Evolutionary conservation across 2,113 vertebrate genomes (phyloP), one percentile per base, ranked within the genome.

Genomic region (Motacilla tschutschensis): DNA sequence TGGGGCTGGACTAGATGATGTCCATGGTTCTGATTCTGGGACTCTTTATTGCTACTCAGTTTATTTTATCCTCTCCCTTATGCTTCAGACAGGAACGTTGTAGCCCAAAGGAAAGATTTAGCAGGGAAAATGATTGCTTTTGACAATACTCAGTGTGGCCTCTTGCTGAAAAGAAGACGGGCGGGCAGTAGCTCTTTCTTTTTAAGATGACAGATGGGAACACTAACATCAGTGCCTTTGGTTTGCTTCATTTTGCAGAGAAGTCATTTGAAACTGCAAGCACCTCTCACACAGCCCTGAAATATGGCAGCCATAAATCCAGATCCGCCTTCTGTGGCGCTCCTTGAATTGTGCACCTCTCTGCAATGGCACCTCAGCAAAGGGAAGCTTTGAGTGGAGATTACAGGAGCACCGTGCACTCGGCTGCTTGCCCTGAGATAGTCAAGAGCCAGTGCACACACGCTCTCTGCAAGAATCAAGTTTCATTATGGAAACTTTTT

Each of bases 281-380:
- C 64, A 64, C 24, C 47, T 88, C 80, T 92, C 60, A 72, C 47
- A 57, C 14, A 81, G 87, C 54, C 64, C 63, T 73, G 67, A 94
- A 87, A 91, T 70, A 89, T 9, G 51, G 64, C 73, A 91, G 53
- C 54, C 64, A 60, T 86, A 93, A 90, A 94, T 87, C 79, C 82
- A 85, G 60, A 62, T 17, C 28, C 3, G 33, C 40, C 85, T 88
- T 69, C 83, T 66, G 78, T 12, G 40, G 47, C 2, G 14, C 59
- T 85, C 48, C 64, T 80, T 57, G 81, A 38, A 15, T 33, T 14
- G 60, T 57, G 46, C 6, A 5, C 60, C 54, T 71, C 75, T 59
- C 50, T 69, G 79, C 65, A 80, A 2, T 2, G 41, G 53, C 62
- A 46, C 10, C 79, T 47, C 79, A n/a, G 82, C 58, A 16, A 53